phyloP scores from a whole-genome alignment of 2,797 vertebrate species.

The Emys orbicularis region DNA sequence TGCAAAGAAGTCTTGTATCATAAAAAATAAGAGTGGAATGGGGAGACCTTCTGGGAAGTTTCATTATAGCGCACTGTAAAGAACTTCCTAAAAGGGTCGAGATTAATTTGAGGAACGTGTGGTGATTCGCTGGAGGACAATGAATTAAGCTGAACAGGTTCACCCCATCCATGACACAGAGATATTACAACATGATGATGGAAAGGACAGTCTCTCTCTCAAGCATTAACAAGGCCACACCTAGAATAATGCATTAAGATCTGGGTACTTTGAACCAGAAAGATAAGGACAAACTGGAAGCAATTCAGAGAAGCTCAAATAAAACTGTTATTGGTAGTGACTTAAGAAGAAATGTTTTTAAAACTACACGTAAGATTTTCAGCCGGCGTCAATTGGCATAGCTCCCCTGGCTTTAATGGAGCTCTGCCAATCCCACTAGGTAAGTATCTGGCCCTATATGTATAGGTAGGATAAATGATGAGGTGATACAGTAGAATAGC shows the following conservation, averaged over 20 bases:
- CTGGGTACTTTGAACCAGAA: not conserved
- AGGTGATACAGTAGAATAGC: slow-evolving; percentile 7
- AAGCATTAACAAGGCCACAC: not conserved
- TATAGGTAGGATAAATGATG: not conserved
- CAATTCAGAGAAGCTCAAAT: not conserved
- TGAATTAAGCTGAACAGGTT: slow-evolving; percentile 4
- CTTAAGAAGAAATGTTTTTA: not conserved
- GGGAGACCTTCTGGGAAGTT: not conserved
- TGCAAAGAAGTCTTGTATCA: not conserved
- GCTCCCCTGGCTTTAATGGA: not conserved
- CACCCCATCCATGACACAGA: not conserved
- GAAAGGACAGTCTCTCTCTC: not conserved
- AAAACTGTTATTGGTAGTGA: not conserved
- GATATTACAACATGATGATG: not conserved
- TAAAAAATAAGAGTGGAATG: not conserved
- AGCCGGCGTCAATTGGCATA: slow-evolving; percentile 12
- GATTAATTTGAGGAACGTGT: not conserved
- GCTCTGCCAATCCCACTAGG: slow-evolving; percentile 9
- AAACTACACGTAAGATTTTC: slow-evolving; percentile 17
- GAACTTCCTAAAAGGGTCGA: not conserved
- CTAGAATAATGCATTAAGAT: not conserved
- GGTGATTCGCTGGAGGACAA: not conserved
- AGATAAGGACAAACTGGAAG: not conserved
- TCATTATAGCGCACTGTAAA: not conserved
- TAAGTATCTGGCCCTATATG: not conserved